Percentiles rank a stretch among this genome's conserved stretches.
These are phyloP conservation scores for Catalaphyllia jardinei DNA, from an alignment of 64 coral and sea anemone species.

Conservation along the genomic window DNA sequence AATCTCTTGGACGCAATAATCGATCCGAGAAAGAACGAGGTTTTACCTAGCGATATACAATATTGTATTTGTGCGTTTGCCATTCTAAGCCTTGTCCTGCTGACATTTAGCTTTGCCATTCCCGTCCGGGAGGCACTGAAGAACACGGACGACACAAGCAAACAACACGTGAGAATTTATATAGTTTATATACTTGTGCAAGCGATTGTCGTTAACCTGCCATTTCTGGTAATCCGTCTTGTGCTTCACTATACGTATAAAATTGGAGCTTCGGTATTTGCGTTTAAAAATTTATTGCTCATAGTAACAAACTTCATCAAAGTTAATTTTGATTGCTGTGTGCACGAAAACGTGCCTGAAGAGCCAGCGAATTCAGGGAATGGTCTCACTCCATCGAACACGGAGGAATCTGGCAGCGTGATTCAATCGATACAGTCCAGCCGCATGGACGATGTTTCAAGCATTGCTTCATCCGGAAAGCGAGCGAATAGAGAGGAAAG, in stretches of 20 bases:
- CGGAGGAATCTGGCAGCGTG: conserved; percentile 18
- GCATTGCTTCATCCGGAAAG: conserved; percentile 7
- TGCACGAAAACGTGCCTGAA: neutral
- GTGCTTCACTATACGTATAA: conserved; percentile 37
- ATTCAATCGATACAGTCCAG: conserved; percentile 8
- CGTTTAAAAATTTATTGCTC: conserved; percentile 31
- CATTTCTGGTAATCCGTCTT: conserved; percentile 32
- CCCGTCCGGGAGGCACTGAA: conserved; percentile 3
- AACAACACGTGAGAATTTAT: neutral
- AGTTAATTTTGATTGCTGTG: conserved; percentile 8
- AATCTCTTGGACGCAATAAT: conserved; percentile 39
- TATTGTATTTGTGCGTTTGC: conserved; percentile 31
- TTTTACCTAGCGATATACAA: conserved; percentile 10
- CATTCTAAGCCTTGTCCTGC: neutral
- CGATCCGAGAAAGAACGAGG: conserved; percentile 11
- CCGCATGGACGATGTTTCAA: conserved; percentile 22
- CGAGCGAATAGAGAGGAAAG: conserved; percentile 1
- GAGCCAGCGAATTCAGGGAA: neutral
- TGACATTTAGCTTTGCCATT: conserved; percentile 21
- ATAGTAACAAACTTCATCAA: conserved; percentile 12
- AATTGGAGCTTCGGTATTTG: conserved; percentile 32
- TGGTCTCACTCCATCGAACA: conserved; percentile 14
- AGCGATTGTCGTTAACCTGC: conserved; percentile 6
- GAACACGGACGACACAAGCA: neutral
- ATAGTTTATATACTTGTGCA: conserved; percentile 7